Evolutionary conservation across 2,113 vertebrate genomes (phyloP), one percentile per base, ranked within the genome.

Genomic region (Ochotona princeps): DNA sequence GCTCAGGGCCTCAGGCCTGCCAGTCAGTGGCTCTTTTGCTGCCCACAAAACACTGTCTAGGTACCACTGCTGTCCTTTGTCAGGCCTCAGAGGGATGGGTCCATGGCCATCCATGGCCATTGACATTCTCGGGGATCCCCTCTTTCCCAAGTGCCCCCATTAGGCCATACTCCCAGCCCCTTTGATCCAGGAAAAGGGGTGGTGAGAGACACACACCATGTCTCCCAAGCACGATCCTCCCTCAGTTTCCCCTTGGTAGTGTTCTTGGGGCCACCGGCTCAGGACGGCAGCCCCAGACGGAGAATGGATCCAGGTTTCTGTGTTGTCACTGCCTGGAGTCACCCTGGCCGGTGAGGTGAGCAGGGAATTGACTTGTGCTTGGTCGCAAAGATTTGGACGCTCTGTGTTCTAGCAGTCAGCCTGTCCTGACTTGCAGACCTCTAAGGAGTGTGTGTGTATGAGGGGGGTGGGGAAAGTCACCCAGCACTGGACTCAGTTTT

Each of bases 31-130:
- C 83, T 90, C 69, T 79, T 70, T 57, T 20, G 30, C 28, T 35
- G 60, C 73, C 35, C 76, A 57, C 35, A 47, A 51, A 75, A 96
- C 17, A 11, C 83, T 94, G 86, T 87, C 89, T 95, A 96, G 94
- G 74, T 0, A 0, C 78, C 60, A 73, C 18, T 12, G 35, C 49
- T 7, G n/a, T 23, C 35, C 18, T 17, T 32, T 13, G 26, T n/a
- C 3, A 1, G 49, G 60, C 14, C 35, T 44, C 28, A n/a, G 81
- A 51, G 61, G 57, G n/a, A 30, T 13, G 1, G 5, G 2, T 65
- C 54, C 47, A 11, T 47, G 30, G 9, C 38, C 38, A 44, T 44
- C 38, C 38, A 79, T 9, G 51, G 26, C 21, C 61, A 17, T 79
- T 86, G 80, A 18, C 32, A 17, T 8, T 25, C 21, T 26, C 25